phyloP scores from a whole-genome alignment of 2,888 invertebrate genomes.

The Drosophila antonietae region DNA sequence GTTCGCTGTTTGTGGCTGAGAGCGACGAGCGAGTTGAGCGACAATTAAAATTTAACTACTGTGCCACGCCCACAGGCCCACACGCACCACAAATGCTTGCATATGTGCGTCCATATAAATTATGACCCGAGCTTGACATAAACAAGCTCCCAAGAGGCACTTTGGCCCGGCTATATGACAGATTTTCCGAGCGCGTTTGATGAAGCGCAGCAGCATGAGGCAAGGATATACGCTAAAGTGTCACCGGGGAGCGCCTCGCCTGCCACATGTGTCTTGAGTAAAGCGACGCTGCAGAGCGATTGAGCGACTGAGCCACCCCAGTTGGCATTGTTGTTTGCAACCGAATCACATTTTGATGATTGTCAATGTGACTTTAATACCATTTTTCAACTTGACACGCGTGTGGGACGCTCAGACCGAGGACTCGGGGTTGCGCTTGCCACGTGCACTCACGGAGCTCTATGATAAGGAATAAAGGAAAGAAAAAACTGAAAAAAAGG shows the following conservation, averaged over 20 bases:
- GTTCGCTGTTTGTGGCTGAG: slow-evolving; percentile 45
- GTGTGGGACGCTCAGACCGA: slow-evolving; percentile 28
- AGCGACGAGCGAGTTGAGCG: slow-evolving; percentile 20
- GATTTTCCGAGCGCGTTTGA: slow-evolving; percentile 80
- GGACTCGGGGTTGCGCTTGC: slow-evolving; percentile 27
- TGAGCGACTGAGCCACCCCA: slow-evolving; percentile 36
- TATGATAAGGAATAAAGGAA: slow-evolving; percentile 20
- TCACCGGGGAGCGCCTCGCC: slow-evolving; percentile 74
- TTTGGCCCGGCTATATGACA: slow-evolving; percentile 83
- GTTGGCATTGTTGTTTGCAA: slow-evolving; percentile 62
- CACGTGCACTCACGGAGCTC: slow-evolving; percentile 65
- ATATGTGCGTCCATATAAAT: slow-evolving; percentile 76
- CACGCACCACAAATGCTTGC: slow-evolving; percentile 51
- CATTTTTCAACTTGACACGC: slow-evolving; percentile 79
- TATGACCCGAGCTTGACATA: slow-evolving; percentile 83
- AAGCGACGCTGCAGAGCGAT: slow-evolving; percentile 11
- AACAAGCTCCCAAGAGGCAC: slow-evolving; percentile 84
- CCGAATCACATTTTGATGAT: slow-evolving; percentile 84
- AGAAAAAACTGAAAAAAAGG: slow-evolving; percentile 1
- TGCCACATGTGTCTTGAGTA: slow-evolving; percentile 72
- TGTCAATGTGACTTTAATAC: slow-evolving; percentile 83
- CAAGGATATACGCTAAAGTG: slow-evolving; percentile 76
- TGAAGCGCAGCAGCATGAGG: slow-evolving; percentile 55
- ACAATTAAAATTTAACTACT: slow-evolving; percentile 79
- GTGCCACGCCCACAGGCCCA: slow-evolving; percentile 55